Percentiles rank a stretch among this genome's conserved stretches.
phyloP scores from a whole-genome alignment of 2,797 vertebrate genomes.

The Gallinago solitaria region DNA sequence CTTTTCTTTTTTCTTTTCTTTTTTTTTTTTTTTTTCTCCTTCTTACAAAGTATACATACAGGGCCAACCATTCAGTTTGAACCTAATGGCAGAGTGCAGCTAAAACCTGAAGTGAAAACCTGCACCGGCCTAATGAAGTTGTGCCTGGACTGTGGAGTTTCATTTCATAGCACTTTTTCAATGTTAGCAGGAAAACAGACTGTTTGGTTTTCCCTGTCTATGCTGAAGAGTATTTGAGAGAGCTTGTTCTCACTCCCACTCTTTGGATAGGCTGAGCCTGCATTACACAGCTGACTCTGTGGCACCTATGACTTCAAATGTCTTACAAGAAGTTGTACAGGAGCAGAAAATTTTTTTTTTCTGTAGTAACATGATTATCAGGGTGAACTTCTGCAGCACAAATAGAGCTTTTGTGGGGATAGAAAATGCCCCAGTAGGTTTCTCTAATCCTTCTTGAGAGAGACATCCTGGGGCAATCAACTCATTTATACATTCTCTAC shows the following conservation, averaged over 20 bases:
- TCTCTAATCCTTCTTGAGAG: conserved; percentile 70
- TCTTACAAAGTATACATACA: not conserved
- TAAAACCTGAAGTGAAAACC: not conserved
- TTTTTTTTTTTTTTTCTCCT: not conserved
- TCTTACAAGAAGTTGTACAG: conserved; percentile 38
- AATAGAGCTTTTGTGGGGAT: conserved; percentile 47
- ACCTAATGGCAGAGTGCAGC: not conserved
- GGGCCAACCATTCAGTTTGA: not conserved
- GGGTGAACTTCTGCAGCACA: conserved; percentile 44
- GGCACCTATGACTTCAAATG: conserved; percentile 19
- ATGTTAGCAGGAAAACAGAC: not conserved
- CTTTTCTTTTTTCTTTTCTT: rapidly evolving
- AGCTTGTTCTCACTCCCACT: not conserved
- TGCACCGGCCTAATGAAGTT: not conserved
- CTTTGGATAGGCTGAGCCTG: not conserved
- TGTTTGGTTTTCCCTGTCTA: not conserved
- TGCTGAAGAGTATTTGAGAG: not conserved
- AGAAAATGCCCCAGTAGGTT: conserved; percentile 56
- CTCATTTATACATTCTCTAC: conserved; percentile 68
- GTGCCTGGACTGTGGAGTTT: not conserved
- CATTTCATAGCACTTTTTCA: not conserved
- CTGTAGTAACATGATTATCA: conserved; percentile 33
- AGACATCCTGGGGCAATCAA: conserved; percentile 65
- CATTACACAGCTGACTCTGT: not conserved
- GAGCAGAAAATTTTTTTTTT: conserved; percentile 28